Evolutionary conservation across 2,888 invertebrate species (phyloP), one percentile per base, ranked within the genome.

Genomic region (Drosophila tripunctata): DNA sequence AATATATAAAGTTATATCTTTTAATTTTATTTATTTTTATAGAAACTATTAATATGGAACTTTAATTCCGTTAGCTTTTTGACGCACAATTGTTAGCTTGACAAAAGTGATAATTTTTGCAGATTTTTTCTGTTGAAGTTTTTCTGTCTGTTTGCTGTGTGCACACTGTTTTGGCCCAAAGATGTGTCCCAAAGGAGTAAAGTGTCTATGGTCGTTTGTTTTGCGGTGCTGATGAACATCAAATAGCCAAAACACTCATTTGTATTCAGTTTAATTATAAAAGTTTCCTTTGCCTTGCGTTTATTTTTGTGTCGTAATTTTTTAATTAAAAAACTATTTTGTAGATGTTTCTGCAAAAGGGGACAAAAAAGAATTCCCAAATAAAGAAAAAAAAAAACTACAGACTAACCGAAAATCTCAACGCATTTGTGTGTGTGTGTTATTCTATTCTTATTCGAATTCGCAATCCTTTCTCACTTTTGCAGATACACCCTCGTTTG

Each of bases 401-500:
- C n/a, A n/a, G n/a, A n/a, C 27, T 31, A 38, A 12, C 30, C 38
- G 21, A 55, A 55, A 51, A 30, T 51, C 36, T 40, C 38, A 24
- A 17, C n/a, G 38, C 12, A 22, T 56, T 45, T 63, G 55, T 70
- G 50, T 63, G 35, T n/a, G 57, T 72, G 50, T 63, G 35, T 41
- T 52, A 62, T 40, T 61, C 62, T 22, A 62, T 72, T 52, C 69
- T 70, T 52, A 56, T 56, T 36, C 52, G 7, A 8, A 27, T 27
- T 27, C 10, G 10, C 27, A 27, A 27, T 27, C 27, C 12, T 6
- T 45, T 31, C 80, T 72, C 7, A 5, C 36, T 17, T 17, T 17
- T 12, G 93, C 93, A 97, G 97, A 97, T 92, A 96, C 96, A 51
- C 97, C 97, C 47, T 96, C 97, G 71, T 98, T 98, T 92, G 96